phyloP scores from a whole-genome alignment of 2,797 vertebrate species.

The Rhadinocentrus ornatus region DNA sequence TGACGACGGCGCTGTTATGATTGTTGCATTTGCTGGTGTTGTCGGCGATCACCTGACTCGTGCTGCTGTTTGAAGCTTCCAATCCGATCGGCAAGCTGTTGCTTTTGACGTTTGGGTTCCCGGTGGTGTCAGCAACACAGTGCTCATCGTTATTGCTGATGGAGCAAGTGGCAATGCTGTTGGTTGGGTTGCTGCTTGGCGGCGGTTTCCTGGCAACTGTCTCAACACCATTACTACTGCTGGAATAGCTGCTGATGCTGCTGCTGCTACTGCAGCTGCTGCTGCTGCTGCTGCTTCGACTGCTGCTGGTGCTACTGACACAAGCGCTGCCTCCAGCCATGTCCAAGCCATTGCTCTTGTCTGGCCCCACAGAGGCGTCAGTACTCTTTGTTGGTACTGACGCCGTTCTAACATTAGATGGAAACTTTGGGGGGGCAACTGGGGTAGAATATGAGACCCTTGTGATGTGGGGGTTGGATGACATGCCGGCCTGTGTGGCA shows the following conservation, averaged over 20 bases:
- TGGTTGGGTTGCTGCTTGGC: slow-evolving; percentile 64
- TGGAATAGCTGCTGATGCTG: slow-evolving; percentile 79
- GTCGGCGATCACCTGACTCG: slow-evolving; percentile 69
- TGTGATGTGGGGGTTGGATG: slow-evolving; percentile 87
- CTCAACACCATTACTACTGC: slow-evolving; percentile 73
- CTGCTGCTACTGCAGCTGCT: slow-evolving; percentile 78
- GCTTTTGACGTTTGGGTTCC: slow-evolving; percentile 55
- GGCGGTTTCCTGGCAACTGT: slow-evolving; percentile 52
- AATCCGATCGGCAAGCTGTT: slow-evolving; percentile 13
- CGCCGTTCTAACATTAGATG: slow-evolving; percentile 73
- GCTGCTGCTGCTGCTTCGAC: slow-evolving; percentile 78
- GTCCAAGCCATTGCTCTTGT: slow-evolving; percentile 76
- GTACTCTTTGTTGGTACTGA: slow-evolving; percentile 75
- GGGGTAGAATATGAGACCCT: slow-evolving; percentile 86
- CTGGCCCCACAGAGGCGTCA: slow-evolving; percentile 72
- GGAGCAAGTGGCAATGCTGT: slow-evolving; percentile 62
- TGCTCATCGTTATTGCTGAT: slow-evolving; percentile 77
- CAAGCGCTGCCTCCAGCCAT: slow-evolving; percentile 70
- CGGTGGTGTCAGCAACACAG: slow-evolving; percentile 59
- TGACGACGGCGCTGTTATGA: slow-evolving; percentile 58
- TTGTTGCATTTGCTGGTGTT: slow-evolving; percentile 82
- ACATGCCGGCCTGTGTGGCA: slow-evolving; percentile 86
- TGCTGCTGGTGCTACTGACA: slow-evolving; percentile 76
- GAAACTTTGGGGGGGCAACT: slow-evolving; percentile 83
- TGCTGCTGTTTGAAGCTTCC: slow-evolving; percentile 62